phyloP scores from a whole-genome alignment of 2,888 invertebrate genomes.

The Gastrophysa polygoni region DNA sequence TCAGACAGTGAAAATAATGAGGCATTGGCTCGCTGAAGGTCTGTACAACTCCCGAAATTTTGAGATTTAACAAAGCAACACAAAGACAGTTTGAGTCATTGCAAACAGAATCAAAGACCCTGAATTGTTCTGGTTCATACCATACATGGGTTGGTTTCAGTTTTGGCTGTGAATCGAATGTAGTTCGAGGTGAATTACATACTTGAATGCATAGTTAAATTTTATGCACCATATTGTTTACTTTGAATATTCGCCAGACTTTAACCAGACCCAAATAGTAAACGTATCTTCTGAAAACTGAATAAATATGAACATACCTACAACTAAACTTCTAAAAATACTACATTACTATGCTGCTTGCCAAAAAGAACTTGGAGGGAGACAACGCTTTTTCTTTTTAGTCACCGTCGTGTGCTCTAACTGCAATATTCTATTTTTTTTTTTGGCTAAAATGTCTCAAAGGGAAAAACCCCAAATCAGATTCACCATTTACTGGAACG shows the following conservation, averaged over 20 bases:
- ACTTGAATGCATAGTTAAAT: not conserved
- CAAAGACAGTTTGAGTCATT: no score
- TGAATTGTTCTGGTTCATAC: no score
- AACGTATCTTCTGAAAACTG: not conserved
- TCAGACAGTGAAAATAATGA: no score
- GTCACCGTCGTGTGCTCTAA: no score
- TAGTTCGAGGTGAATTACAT: not conserved
- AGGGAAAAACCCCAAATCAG: slow-evolving; percentile 69
- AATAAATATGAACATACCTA: not conserved
- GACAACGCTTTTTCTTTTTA: no score
- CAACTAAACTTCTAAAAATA: not conserved
- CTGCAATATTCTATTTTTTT: slow-evolving; percentile 1
- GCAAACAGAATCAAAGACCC: no score
- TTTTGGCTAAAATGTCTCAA: slow-evolving; percentile 64
- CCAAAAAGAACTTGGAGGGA: no score
- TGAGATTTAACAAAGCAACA: no score
- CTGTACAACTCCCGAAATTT: no score
- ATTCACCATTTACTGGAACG: slow-evolving; percentile 71
- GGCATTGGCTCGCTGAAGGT: no score
- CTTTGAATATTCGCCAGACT: not conserved
- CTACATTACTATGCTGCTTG: not conserved
- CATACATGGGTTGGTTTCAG: no score
- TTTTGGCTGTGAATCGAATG: not conserved
- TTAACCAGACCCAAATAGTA: not conserved
- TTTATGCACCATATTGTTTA: not conserved